Conservation (phyloP, 92 coral and sea anemone species). For the Phenganax marumi region DNA sequence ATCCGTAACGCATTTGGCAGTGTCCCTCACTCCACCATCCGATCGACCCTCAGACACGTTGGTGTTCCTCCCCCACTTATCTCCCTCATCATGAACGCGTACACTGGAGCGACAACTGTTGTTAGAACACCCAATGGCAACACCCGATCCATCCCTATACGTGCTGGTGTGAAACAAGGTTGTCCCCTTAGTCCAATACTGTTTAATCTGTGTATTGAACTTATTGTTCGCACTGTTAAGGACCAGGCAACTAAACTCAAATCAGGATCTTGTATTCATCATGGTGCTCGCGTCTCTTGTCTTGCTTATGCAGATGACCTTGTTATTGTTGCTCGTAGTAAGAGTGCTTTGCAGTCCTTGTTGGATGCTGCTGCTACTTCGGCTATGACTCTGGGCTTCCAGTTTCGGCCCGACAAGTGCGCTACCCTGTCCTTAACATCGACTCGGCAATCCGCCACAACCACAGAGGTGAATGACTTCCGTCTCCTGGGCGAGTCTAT, state of each 20-base stretch:
- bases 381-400: constrained; percentile 22
- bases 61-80: not conserved
- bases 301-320: constrained; percentile 44
- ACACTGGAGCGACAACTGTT: not conserved
- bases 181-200: constrained; percentile 28
- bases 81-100: not conserved
- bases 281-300: constrained; percentile 1
- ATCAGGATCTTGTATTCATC: constrained; percentile 10
- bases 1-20: constrained; percentile 31
- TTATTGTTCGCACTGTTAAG: constrained; percentile 14
- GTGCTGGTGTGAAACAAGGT: constrained; percentile 35
- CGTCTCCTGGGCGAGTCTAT: constrained; percentile 2
- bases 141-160: constrained; percentile 21
- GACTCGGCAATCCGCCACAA: not conserved
- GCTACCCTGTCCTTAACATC: constrained; percentile 15
- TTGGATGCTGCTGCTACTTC: constrained; percentile 34
- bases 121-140: constrained; percentile 11
- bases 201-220: constrained; percentile 36
- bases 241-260: constrained; percentile 5
- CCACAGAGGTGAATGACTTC: constrained; percentile 6
- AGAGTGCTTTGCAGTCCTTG: constrained; percentile 19
- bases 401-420: constrained; percentile 36
- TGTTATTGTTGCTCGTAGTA: constrained; percentile 31
- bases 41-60: not conserved
- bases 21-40: constrained; percentile 23